A percentile compares a stretch with the other conserved stretches of the same genome.
Conservation (phyloP, 2,888 invertebrate genomes). For the Priocnemis perturbator region DNA sequence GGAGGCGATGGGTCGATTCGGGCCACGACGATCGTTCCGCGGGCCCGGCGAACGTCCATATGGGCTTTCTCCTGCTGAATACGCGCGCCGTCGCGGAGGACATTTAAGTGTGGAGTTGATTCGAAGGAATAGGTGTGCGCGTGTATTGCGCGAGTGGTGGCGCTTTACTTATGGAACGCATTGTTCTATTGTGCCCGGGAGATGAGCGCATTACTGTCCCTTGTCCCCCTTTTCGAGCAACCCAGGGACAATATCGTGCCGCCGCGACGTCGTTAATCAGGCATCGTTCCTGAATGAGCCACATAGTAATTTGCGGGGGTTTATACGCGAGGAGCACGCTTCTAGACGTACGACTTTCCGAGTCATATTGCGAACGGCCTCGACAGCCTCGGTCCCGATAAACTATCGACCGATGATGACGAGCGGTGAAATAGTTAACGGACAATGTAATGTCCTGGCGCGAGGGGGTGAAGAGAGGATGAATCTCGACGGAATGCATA, state of each 20-base stretch:
- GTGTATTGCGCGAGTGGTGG: constrained; percentile 57
- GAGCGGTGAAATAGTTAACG: constrained; percentile 16
- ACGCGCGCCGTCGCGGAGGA: constrained; percentile 7
- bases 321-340: constrained; percentile 46
- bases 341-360: constrained; percentile 43
- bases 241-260: constrained; percentile 60
- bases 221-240: constrained; percentile 62
- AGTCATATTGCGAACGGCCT: constrained; percentile 41
- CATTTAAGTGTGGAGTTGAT: constrained; percentile 33
- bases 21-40: no score
- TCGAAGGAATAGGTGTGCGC: constrained; percentile 19
- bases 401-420: constrained; percentile 30
- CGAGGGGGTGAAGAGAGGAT: no score
- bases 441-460: constrained; percentile 20
- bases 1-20: no score
- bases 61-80: constrained; percentile 27
- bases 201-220: constrained; percentile 64
- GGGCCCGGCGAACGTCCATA: constrained; percentile 19
- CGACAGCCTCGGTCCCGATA: constrained; percentile 35
- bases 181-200: constrained; percentile 61
- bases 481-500: no score
- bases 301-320: constrained; percentile 57
- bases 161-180: constrained; percentile 63
- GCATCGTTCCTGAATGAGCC: constrained; percentile 61
- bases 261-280: constrained; percentile 57